Evolutionary conservation across 2,888 invertebrate species (phyloP), one percentile per base, ranked within the genome.

Genomic region (Polyommatus iphigenia): DNA sequence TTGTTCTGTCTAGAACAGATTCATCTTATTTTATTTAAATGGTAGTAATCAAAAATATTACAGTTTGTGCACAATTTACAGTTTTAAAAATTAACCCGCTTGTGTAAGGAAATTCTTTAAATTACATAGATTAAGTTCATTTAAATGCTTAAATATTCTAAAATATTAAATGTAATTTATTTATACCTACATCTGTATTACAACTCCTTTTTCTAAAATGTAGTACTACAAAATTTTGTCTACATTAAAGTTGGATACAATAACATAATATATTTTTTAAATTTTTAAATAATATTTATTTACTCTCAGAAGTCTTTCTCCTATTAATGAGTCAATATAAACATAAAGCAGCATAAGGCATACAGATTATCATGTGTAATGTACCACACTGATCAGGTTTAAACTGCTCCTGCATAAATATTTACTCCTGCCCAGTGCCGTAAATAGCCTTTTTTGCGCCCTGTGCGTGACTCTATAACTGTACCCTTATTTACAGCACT

Each of bases 111-210:
- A 13, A 29, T 29, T 67, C 29, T 67, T 67, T 29, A 29, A 67
- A 67, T 67, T 67, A 67, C 29, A 67, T 29, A 29, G 8, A 62
- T 24, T 13, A 62, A 62, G 24, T 62, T 13, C 29, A 67, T 67
- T 67, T 29, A 67, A 67, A 67, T 67, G 67, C 67, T 67, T 67
- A 67, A 32, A 67, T 67, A 67, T 67, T 29, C 29, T 67, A 67
- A 67, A 67, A 29, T 29, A 29, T 29, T 15, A 67, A 29, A 7
- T 15, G 24, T 67, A 29, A 67, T 29, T 67, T 67, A 18, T 29
- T 29, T 67, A 29, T 67, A 67, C 24, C 67, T 67, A 67, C 67
- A 29, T 10, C 29, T 13, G 67, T 67, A 13, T 67, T 15, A 29
- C 67, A 18, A 67, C 67, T 67, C 8, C 2, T 29, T 67, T 67